A percentile compares a stretch with the other conserved stretches of the same genome.
phyloP scores from a whole-genome alignment of 2,113 vertebrate species.

The Bostrychus sinensis region DNA sequence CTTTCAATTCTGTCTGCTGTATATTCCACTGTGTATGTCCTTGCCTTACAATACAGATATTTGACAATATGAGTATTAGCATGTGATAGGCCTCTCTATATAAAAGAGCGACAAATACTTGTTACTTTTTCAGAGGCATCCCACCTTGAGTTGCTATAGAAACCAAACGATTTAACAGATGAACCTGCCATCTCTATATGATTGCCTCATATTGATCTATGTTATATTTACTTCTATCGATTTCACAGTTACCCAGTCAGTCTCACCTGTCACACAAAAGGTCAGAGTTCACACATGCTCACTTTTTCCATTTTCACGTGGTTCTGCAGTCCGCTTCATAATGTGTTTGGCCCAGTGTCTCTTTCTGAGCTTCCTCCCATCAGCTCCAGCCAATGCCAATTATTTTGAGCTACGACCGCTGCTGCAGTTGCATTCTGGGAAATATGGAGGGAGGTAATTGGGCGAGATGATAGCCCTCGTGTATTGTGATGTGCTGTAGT shows the following conservation, averaged over 20 bases:
- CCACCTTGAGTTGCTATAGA: background rate
- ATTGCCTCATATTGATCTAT: conserved; percentile 12
- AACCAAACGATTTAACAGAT: background rate
- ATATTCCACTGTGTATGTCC: too few relatives aligned
- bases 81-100: background rate
- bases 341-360: conserved; percentile 18
- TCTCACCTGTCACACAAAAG: background rate
- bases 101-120: background rate
- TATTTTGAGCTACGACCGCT: conserved; percentile 39
- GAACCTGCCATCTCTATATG: background rate
- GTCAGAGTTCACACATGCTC: conserved; percentile 1
- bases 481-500: conserved; percentile 22
- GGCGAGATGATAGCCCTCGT: conserved; percentile 45
- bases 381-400: conserved; percentile 49
- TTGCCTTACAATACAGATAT: too few relatives aligned
- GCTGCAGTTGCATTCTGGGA: conserved; percentile 61
- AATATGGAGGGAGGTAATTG: conserved; percentile 61
- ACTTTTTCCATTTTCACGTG: background rate
- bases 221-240: conserved; percentile 19
- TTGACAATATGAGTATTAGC: too few relatives aligned
- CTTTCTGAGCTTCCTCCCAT: conserved; percentile 26
- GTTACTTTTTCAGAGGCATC: background rate
- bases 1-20: too few relatives aligned
- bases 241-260: conserved; percentile 4
- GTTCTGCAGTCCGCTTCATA: conserved; percentile 23